Evolutionary conservation across 2,888 invertebrate species (phyloP).

Genomic region (Heliconius erato): DNA sequence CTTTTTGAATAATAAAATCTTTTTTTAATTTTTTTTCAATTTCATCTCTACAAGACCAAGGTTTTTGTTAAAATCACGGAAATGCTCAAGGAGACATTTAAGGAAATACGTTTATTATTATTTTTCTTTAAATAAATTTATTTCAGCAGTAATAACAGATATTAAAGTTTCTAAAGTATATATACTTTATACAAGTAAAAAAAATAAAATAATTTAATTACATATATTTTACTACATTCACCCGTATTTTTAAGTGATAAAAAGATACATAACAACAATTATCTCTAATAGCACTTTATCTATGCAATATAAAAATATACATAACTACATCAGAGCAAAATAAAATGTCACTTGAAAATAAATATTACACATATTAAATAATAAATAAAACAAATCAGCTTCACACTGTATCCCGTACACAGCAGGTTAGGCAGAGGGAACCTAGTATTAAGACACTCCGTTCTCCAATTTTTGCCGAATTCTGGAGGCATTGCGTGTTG

Average conservation of each 20-base stretch:
- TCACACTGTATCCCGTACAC: no score
- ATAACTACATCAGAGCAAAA: conserved; percentile 21
- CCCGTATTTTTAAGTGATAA: conserved; percentile 10
- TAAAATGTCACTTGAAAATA: neutral
- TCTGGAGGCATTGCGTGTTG: no score
- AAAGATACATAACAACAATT: conserved; percentile 19
- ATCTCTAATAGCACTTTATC: conserved; percentile 46
- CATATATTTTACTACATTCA: neutral
- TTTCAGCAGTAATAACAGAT: neutral
- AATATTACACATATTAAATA: neutral
- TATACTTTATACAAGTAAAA: neutral
- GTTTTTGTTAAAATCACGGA: conserved; percentile 2
- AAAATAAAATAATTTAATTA: neutral
- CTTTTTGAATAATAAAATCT: neutral
- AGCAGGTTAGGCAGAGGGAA: no score
- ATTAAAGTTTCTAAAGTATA: neutral
- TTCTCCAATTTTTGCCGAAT: no score
- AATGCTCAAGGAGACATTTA: conserved; percentile 11
- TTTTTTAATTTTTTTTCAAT: neutral
- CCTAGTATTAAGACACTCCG: no score
- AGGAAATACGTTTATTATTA: neutral
- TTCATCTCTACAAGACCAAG: neutral
- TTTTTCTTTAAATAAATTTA: neutral
- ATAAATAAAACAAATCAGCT: no score
- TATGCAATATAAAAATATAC: conserved; percentile 30